phyloP scores from a whole-genome alignment of 2,113 vertebrate genomes.

The Myotis brandtii region DNA sequence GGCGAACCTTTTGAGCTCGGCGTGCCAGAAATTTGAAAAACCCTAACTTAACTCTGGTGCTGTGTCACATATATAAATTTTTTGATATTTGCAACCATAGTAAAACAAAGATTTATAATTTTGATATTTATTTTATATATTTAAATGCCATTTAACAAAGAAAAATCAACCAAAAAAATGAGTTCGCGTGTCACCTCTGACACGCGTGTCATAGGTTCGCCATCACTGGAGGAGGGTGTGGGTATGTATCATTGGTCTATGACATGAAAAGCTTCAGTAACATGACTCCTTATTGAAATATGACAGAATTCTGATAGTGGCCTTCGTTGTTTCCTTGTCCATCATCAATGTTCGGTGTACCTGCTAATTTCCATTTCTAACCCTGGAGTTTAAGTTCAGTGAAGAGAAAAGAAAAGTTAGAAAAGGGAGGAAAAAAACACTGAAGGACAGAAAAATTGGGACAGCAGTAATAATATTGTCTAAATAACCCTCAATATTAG shows the following conservation, averaged over 20 bases:
- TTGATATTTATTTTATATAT: too few relatives aligned
- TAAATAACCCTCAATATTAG: background rate
- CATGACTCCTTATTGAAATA: background rate
- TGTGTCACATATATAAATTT: too few relatives aligned
- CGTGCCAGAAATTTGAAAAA: too few relatives aligned
- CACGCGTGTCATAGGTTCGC: too few relatives aligned
- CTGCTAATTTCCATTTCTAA: background rate
- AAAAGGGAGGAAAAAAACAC: background rate
- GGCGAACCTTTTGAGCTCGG: too few relatives aligned
- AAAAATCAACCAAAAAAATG: too few relatives aligned
- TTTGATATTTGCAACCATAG: too few relatives aligned
- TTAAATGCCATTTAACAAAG: too few relatives aligned
- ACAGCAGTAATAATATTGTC: background rate
- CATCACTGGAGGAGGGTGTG: background rate
- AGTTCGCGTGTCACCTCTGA: too few relatives aligned
- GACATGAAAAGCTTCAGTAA: background rate
- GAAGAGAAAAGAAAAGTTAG: background rate
- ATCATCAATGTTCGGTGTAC: background rate
- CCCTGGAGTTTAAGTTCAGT: background rate
- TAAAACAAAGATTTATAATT: too few relatives aligned
- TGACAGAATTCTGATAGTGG: background rate
- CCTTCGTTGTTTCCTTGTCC: background rate
- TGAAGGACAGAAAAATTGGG: background rate
- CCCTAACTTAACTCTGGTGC: too few relatives aligned
- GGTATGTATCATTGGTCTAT: background rate